Conservation (phyloP, 2,797 vertebrate species). For the Artibeus jamaicensis region DNA sequence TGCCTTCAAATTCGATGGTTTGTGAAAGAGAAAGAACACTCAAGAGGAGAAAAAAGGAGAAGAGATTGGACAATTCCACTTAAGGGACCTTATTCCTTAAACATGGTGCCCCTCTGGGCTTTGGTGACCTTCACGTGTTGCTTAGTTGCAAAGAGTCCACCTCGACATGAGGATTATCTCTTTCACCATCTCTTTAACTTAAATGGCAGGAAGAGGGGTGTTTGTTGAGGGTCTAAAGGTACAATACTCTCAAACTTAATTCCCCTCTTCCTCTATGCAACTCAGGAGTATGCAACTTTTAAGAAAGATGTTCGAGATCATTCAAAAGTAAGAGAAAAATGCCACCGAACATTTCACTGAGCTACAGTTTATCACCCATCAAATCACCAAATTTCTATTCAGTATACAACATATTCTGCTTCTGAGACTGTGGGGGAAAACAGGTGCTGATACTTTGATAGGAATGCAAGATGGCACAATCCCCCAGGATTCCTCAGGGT, state of each 20-base stretch:
- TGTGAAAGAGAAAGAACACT: neutral
- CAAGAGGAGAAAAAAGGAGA: neutral
- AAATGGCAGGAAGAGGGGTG: accelerated
- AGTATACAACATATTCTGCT: neutral
- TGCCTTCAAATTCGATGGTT: neutral
- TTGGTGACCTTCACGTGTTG: neutral
- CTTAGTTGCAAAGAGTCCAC: neutral
- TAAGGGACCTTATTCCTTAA: neutral
- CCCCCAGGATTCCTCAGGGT: neutral
- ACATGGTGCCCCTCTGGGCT: neutral
- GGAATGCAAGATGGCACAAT: neutral
- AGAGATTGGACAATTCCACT: neutral
- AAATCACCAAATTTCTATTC: neutral
- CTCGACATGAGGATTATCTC: neutral
- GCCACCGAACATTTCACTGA: neutral
- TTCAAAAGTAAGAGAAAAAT: neutral
- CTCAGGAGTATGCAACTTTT: neutral
- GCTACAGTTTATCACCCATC: neutral
- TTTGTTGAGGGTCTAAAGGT: neutral
- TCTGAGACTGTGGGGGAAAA: neutral
- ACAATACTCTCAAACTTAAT: accelerated
- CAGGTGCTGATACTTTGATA: neutral
- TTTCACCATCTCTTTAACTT: neutral
- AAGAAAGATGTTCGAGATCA: neutral
- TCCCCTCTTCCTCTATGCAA: neutral